These are phyloP conservation scores for Heliconius melpomene DNA, from an alignment of 1,140 invertebrate genomes.

Conservation along the genomic window DNA sequence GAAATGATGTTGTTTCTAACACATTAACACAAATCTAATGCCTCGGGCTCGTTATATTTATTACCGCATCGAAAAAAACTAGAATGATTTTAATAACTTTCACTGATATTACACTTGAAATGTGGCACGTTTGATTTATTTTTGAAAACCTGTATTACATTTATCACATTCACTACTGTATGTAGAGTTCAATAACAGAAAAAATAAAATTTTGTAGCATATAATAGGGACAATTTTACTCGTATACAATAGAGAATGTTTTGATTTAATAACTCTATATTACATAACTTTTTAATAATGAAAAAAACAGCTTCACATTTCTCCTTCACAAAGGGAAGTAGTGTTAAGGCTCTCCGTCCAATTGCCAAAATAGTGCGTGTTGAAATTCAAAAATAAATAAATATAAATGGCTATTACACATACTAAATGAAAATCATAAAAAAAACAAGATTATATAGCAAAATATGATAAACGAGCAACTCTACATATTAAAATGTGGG, in stretches of 20 bases:
- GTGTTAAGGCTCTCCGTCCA: too few species aligned
- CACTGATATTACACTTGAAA: constrained; percentile 17
- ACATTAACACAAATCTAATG: not conserved
- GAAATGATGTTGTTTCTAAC: not conserved
- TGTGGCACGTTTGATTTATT: not conserved
- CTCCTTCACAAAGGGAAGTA: too few species aligned
- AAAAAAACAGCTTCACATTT: too few species aligned
- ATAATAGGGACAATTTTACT: not conserved
- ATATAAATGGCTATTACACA: not conserved
- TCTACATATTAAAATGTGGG: constrained; percentile 4
- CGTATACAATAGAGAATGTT: not conserved
- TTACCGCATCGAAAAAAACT: constrained; percentile 21
- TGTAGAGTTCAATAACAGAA: not conserved
- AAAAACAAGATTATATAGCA: not conserved
- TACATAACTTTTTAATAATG: not conserved
- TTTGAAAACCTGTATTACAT: not conserved
- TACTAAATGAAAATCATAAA: not conserved
- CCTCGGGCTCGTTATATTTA: constrained; percentile 1
- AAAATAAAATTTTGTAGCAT: too few species aligned
- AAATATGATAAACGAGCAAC: not conserved
- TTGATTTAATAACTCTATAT: not conserved
- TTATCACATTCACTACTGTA: not conserved
- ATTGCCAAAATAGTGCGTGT: too few species aligned
- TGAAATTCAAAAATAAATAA: too few species aligned
- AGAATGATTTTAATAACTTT: constrained; percentile 23